Percentiles rank a stretch among this genome's conserved stretches.
Conservation (phyloP, 2,113 vertebrate species). For the Gnathonemus echidnorhynchus region DNA sequence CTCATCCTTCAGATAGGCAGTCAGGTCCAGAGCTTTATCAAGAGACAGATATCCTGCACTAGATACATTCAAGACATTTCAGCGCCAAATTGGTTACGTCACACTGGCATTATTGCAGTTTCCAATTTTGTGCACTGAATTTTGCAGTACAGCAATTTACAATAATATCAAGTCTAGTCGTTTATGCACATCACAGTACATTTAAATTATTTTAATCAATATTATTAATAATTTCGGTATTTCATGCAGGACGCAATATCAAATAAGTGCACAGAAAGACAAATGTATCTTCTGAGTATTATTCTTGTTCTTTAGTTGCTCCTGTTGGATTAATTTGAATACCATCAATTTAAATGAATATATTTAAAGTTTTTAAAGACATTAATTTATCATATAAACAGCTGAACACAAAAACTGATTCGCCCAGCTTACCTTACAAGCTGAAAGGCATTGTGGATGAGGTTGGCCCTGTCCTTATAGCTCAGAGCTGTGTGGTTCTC, state of each 20-base stretch:
- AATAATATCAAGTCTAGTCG: not conserved
- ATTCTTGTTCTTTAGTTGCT: not conserved
- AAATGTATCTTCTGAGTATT: not conserved
- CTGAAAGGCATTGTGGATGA: conserved; percentile 68
- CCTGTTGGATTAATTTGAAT: not conserved
- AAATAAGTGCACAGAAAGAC: not conserved
- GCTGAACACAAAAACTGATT: not conserved
- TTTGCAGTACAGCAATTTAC: not conserved
- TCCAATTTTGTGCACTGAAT: not conserved
- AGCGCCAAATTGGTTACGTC: not conserved
- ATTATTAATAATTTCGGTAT: not conserved
- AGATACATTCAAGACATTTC: conserved; percentile 15
- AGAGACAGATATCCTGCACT: conserved; percentile 58
- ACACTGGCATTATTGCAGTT: not conserved
- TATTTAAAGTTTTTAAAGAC: not conserved
- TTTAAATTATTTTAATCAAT: not conserved
- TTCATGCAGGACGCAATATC: not conserved
- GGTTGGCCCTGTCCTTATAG: conserved; percentile 62
- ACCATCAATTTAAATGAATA: not conserved
- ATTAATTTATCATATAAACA: not conserved
- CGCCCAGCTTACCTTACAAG: conserved; percentile 62
- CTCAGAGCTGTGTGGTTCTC: conserved; percentile 64
- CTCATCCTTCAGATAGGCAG: conserved; percentile 56
- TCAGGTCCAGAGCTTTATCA: conserved; percentile 56
- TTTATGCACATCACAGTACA: not conserved